These are phyloP conservation scores for Amblyraja radiata DNA, from an alignment of 2,797 vertebrate species.

Conservation along the genomic window DNA sequence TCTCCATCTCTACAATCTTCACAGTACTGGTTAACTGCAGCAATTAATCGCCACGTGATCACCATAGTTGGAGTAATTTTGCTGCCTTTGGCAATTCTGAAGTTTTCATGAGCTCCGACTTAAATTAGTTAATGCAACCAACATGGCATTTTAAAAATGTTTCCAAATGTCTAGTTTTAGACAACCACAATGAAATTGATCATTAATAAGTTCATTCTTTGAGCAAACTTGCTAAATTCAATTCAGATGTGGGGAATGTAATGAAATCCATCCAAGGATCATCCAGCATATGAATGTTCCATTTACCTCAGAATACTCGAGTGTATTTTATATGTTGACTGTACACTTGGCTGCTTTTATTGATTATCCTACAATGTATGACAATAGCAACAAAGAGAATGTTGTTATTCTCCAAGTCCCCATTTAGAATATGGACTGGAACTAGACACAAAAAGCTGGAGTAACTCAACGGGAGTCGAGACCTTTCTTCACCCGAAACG, in stretches of 20 bases:
- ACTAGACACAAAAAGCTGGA: too few relatives aligned
- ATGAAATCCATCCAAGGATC: background rate
- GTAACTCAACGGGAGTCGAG: too few relatives aligned
- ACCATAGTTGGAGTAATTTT: background rate
- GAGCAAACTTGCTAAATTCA: background rate
- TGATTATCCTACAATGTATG: background rate
- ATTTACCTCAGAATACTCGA: background rate
- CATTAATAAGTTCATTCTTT: background rate
- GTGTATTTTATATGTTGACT: background rate
- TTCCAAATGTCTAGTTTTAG: background rate
- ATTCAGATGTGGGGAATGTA: background rate
- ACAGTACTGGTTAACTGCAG: background rate
- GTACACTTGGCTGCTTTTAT: background rate
- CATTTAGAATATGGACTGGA: background rate
- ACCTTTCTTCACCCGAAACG: too few relatives aligned
- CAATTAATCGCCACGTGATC: background rate
- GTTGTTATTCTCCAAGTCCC: background rate
- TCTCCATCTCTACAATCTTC: background rate
- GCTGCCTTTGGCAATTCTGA: background rate
- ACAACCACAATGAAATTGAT: background rate
- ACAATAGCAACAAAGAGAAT: too few relatives aligned
- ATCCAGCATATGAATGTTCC: background rate
- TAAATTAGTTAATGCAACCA: slow-evolving; percentile 21
- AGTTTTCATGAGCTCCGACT: background rate
- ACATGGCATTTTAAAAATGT: slow-evolving; percentile 2